phyloP scores from a whole-genome alignment of 2,888 invertebrate species.

The Palloptera scutellata region DNA sequence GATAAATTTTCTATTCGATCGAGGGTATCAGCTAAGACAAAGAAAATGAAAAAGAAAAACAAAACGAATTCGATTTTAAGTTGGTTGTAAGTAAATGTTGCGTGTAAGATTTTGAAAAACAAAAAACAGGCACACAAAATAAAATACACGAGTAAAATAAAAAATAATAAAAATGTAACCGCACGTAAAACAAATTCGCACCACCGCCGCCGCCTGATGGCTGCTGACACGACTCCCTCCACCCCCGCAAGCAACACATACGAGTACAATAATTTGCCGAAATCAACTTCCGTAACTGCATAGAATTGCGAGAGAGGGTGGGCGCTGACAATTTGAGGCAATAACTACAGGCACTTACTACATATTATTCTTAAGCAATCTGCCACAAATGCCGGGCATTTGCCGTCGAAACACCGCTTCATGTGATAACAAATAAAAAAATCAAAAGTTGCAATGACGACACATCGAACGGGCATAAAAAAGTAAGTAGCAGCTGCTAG shows the following conservation, averaged over 20 bases:
- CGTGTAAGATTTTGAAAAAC: constrained; percentile 30
- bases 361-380: too few species aligned
- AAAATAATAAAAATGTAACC: constrained; percentile 40
- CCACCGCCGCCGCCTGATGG: constrained; percentile 22
- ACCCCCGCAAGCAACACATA: not conserved
- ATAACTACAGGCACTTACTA: too few species aligned
- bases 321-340: too few species aligned
- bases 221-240: not conserved
- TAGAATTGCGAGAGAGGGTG: too few species aligned
- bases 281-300: too few species aligned
- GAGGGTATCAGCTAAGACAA: constrained; percentile 11
- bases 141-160: constrained; percentile 13
- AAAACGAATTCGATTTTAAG: not conserved
- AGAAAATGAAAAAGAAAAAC: not conserved
- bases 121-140: constrained; percentile 24
- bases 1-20: constrained; percentile 40
- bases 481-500: too few species aligned
- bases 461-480: too few species aligned
- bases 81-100: constrained; percentile 27
- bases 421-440: too few species aligned
- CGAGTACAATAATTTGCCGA: not conserved
- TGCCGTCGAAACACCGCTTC: too few species aligned
- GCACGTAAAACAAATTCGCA: constrained; percentile 44
- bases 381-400: too few species aligned
- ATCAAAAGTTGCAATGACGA: too few species aligned